These are phyloP conservation scores for Pteropus alecto DNA, from an alignment of 2,113 vertebrate genomes.

Conservation along the genomic window DNA sequence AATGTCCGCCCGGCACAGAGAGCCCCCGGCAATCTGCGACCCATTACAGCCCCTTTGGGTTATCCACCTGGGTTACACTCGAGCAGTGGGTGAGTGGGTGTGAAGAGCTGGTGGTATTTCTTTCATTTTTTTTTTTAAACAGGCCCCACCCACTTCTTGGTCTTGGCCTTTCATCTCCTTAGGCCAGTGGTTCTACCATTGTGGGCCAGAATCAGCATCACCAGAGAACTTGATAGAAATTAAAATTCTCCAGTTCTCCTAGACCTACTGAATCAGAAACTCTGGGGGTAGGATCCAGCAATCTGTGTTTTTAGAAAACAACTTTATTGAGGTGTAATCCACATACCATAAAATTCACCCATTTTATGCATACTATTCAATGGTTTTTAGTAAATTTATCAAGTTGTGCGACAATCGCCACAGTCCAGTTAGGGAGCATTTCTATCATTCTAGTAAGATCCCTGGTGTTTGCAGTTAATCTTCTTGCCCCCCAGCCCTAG, in stretches of 20 bases:
- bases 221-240: neutral
- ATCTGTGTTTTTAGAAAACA: neutral
- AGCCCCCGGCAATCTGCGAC: constrained; percentile 76
- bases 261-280: constrained; percentile 7
- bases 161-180: neutral
- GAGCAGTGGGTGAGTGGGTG: constrained; percentile 26
- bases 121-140: accelerated
- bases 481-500: neutral
- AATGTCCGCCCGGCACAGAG: constrained; percentile 51
- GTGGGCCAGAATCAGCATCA: neutral
- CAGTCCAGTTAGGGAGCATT: neutral
- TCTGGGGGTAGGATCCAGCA: neutral
- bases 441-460: neutral
- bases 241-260: neutral
- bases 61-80: constrained; percentile 66
- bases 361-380: neutral
- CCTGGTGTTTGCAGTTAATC: neutral
- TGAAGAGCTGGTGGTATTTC: neutral
- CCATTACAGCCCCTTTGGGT: constrained; percentile 62
- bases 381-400: neutral
- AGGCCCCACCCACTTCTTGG: neutral
- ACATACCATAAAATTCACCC: neutral
- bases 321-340: constrained; percentile 22
- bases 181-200: neutral
- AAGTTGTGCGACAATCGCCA: neutral